phyloP scores from a whole-genome alignment of 2,797 vertebrate genomes.

The Enteromius mattozi region DNA sequence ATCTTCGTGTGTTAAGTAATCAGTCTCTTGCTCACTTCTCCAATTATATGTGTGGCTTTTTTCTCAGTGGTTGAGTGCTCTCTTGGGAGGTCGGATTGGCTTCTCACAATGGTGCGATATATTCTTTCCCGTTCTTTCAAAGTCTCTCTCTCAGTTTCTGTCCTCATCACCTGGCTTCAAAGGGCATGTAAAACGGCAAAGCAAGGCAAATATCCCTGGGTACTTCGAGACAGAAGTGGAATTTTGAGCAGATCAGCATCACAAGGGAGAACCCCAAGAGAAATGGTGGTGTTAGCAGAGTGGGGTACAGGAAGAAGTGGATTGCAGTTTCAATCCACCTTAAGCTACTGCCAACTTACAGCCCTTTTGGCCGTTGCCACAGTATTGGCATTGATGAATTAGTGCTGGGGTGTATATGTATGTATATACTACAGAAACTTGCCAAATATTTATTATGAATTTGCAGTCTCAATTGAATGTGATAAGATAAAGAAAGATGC shows the following conservation, averaged over 20 bases:
- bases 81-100: constrained; percentile 31
- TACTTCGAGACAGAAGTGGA: constrained; percentile 63
- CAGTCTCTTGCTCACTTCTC: constrained; percentile 54
- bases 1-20: constrained; percentile 56
- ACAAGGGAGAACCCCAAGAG: constrained; percentile 56
- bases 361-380: constrained; percentile 25
- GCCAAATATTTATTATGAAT: neutral
- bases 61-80: constrained; percentile 34
- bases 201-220: constrained; percentile 59
- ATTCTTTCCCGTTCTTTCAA: constrained; percentile 42
- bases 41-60: constrained; percentile 54
- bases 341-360: constrained; percentile 64
- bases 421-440: neutral
- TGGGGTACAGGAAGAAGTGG: constrained; percentile 38
- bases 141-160: constrained; percentile 30
- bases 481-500: neutral
- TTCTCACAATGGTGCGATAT: constrained; percentile 43
- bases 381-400: constrained; percentile 7
- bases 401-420: neutral
- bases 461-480: neutral
- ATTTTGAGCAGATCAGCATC: constrained; percentile 57
- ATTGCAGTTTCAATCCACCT: constrained; percentile 64
- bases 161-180: constrained; percentile 71
- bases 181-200: constrained; percentile 68
- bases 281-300: constrained; percentile 35